phyloP scores from a whole-genome alignment of 2,797 vertebrate species.

The Syngnathus acus region DNA sequence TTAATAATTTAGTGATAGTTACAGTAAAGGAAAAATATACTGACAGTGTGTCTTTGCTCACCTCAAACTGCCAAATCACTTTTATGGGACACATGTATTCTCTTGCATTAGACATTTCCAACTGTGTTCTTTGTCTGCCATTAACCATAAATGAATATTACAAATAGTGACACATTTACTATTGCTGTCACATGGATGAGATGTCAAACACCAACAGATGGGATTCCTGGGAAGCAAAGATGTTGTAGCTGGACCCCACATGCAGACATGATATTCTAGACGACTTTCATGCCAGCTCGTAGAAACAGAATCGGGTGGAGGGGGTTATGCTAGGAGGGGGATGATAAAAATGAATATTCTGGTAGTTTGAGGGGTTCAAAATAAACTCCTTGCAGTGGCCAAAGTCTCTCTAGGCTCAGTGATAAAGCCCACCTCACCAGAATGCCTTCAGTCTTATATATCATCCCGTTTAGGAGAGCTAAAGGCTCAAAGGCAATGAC shows the following conservation, averaged over 20 bases:
- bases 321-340: neutral
- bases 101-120: conserved; percentile 10
- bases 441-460: conserved; percentile 30
- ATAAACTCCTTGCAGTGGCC: conserved; percentile 30
- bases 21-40: neutral
- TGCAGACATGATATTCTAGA: conserved; percentile 36
- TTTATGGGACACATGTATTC: conserved; percentile 27
- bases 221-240: conserved; percentile 15
- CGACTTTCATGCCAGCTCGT: conserved; percentile 19
- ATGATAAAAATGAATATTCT: conserved; percentile 23
- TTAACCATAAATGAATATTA: conserved; percentile 22
- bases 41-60: neutral
- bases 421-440: conserved; percentile 24
- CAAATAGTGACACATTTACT: conserved; percentile 20
- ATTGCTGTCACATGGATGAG: conserved; percentile 22
- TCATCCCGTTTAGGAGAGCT: conserved; percentile 23
- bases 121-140: conserved; percentile 3
- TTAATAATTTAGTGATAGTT: neutral
- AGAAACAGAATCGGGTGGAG: conserved; percentile 13
- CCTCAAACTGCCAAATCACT: conserved; percentile 15
- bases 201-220: conserved; percentile 32
- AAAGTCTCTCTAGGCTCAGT: conserved; percentile 21
- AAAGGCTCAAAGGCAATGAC: conserved; percentile 16
- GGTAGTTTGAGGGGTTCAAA: conserved; percentile 26
- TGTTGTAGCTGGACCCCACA: conserved; percentile 31